Conservation (phyloP, 2,113 vertebrate genomes). For the Sinocyclocheilus anshuiensis region DNA sequence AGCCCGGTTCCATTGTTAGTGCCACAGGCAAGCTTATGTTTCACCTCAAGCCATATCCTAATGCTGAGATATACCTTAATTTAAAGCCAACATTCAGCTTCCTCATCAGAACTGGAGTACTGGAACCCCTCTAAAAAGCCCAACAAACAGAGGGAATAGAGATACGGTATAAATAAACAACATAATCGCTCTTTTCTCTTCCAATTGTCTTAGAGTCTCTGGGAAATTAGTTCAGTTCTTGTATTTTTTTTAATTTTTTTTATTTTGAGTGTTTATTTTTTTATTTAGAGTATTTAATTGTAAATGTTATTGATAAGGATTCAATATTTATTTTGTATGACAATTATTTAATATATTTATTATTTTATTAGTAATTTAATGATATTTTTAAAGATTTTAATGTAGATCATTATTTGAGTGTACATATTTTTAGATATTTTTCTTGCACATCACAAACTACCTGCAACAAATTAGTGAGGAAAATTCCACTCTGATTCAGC, state of each 20-base stretch:
- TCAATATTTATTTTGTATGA: neutral
- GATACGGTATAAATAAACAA: neutral
- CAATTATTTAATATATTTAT: neutral
- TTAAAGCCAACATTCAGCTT: slow-evolving; percentile 32
- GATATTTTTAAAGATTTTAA: neutral
- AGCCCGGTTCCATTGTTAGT: neutral
- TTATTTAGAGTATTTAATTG: neutral
- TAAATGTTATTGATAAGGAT: neutral
- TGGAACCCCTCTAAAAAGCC: neutral
- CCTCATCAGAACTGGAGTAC: slow-evolving; percentile 23
- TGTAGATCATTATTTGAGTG: neutral
- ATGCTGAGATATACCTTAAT: slow-evolving; percentile 44
- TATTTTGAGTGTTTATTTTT: neutral
- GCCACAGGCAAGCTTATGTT: slow-evolving; percentile 50
- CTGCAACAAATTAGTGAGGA: neutral
- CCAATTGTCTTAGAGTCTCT: neutral
- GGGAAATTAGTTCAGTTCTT: neutral
- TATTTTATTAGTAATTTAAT: neutral
- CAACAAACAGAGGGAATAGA: slow-evolving; percentile 6
- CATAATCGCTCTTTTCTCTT: neutral
- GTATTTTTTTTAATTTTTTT: neutral
- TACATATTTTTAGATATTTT: neutral
- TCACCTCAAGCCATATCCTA: slow-evolving; percentile 47
- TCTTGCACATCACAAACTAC: neutral
- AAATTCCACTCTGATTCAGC: neutral